phyloP scores from a whole-genome alignment of 2,888 invertebrate genomes.

The Cephus sareptanus region DNA sequence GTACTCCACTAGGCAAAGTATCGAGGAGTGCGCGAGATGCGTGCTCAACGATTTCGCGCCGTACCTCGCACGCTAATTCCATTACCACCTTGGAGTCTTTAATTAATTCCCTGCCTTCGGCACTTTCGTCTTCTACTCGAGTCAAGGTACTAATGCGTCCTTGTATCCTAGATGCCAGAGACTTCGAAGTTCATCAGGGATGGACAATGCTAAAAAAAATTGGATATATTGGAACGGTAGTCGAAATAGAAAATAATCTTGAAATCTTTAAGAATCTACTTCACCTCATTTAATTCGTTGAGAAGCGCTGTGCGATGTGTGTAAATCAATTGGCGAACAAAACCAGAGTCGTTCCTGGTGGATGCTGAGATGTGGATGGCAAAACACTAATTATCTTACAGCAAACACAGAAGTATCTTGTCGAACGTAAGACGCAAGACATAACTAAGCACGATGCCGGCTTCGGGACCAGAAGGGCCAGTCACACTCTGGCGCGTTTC shows the following conservation, averaged over 20 bases:
- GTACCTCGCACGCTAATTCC: neutral
- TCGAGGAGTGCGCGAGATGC: neutral
- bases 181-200: neutral
- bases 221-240: too few species aligned
- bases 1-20: neutral
- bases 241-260: neutral
- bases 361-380: conserved; percentile 31
- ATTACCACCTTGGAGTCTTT: neutral
- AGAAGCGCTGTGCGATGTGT: conserved; percentile 6
- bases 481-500: conserved; percentile 26
- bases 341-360: conserved; percentile 25
- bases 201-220: neutral
- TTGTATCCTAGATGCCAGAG: neutral
- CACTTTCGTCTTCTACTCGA: neutral
- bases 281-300: neutral
- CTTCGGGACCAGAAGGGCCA: conserved; percentile 14
- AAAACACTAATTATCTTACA: conserved; percentile 61
- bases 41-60: neutral
- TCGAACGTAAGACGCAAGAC: conserved; percentile 24
- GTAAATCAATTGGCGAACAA: conserved; percentile 42
- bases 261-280: neutral
- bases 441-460: conserved; percentile 7
- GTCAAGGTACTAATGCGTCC: neutral
- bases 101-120: neutral
- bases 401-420: conserved; percentile 43